A percentile compares a stretch with the other conserved stretches of the same genome.
Evolutionary conservation across 2,797 vertebrate genomes (phyloP).

Genomic region (Notolabrus celidotus): DNA sequence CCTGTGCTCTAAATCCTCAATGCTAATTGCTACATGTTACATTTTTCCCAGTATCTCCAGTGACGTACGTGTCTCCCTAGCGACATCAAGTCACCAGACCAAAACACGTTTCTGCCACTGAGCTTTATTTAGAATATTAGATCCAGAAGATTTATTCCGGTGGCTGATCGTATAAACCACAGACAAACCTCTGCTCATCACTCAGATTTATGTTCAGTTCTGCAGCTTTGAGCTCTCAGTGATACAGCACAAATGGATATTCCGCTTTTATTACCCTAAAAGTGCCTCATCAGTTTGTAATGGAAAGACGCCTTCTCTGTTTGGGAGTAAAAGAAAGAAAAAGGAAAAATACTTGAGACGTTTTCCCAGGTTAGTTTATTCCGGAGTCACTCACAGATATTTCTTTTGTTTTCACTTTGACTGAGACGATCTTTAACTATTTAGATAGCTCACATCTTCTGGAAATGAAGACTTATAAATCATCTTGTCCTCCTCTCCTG

Average conservation of each 20-base stretch:
- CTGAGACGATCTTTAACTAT: neutral
- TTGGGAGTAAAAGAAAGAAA: neutral
- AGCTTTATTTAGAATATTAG: constrained; percentile 73
- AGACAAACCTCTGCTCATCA: constrained; percentile 46
- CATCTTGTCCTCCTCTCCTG: neutral
- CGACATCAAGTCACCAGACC: constrained; percentile 58
- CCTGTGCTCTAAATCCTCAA: constrained; percentile 52
- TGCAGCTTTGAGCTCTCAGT: constrained; percentile 24
- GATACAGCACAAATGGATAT: constrained; percentile 32
- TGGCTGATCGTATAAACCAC: constrained; percentile 57
- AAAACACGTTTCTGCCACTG: constrained; percentile 55
- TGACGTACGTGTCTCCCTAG: constrained; percentile 68
- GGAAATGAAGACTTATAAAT: neutral
- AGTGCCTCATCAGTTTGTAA: constrained; percentile 28
- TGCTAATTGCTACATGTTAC: constrained; percentile 66
- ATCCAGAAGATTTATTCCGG: constrained; percentile 66
- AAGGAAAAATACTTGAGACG: neutral
- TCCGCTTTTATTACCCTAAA: constrained; percentile 32
- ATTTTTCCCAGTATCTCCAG: constrained; percentile 35
- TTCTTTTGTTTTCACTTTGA: neutral
- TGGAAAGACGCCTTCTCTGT: constrained; percentile 21
- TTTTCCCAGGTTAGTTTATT: neutral
- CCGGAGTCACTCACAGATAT: neutral
- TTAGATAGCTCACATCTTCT: neutral
- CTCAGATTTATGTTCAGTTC: constrained; percentile 49